Evolutionary conservation across 2,888 invertebrate genomes (phyloP), one percentile per base, ranked within the genome.

Genomic region (Drosophila mimetica): DNA sequence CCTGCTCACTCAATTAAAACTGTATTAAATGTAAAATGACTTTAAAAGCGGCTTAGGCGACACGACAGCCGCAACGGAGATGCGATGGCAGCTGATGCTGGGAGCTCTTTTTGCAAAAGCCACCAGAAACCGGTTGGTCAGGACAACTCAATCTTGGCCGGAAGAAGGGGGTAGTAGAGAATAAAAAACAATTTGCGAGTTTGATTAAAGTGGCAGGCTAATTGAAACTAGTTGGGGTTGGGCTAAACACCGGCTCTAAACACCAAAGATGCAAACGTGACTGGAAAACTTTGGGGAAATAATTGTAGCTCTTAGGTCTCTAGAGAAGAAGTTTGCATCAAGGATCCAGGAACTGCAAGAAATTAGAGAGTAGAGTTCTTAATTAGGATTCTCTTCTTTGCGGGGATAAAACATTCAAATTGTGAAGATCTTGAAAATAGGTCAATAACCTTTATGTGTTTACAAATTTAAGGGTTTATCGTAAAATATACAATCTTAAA

Each of bases 1-100:
- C 50, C 58, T 69, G 54, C 65, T 57, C 63, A 61, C 46, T 74
- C 84, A 83, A 83, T 83, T 83, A 83, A 83, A 83, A 83, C 82
- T 87, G 82, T 83, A 83, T 83, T 76, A 85, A 78, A 85, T 81
- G 72, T 76, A 61, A 83, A 87, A 71, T 87, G 87, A 54, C 59
- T 78, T 82, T 75, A 63, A 74, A 51, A 72, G 63, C 67, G 54
- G 66, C 64, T 55, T 54, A 50, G 71, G 63, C 53, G 53, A 51
- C 58, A 57, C 20, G 52, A 36, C 66, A 64, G 37, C 34, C 32
- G 58, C 59, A 16, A n/a, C 25, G 14, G 16, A 36, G 63, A 64
- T 64, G 63, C 28, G 22, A 25, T 54, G 36, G 36, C 61, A n/a
- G 14, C 14, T 41, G 25, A 16, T 46, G 51, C 18, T 25, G 28